Evolutionary conservation across 2,888 invertebrate species (phyloP).

Genomic region (Oxyteleia sp.): DNA sequence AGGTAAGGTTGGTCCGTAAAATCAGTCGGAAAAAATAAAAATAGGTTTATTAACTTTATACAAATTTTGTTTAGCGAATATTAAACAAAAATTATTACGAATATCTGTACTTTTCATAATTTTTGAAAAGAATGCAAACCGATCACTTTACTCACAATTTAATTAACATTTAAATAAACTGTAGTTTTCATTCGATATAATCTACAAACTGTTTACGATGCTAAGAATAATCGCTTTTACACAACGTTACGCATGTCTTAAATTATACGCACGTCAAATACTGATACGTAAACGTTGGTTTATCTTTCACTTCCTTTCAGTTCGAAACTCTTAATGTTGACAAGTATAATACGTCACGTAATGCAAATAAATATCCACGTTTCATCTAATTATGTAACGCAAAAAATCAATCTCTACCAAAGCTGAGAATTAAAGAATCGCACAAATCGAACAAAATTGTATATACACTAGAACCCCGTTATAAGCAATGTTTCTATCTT

Average conservation of each 20-base stretch:
- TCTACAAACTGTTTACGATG: slow-evolving; percentile 25
- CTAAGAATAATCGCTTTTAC: slow-evolving; percentile 39
- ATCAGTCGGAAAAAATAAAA: no score
- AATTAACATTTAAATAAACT: slow-evolving; percentile 12
- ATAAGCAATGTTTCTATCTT: no score
- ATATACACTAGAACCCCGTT: no score
- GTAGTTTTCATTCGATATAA: slow-evolving; percentile 25
- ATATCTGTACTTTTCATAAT: no score
- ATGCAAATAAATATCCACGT: slow-evolving; percentile 5
- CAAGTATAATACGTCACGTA: slow-evolving; percentile 27
- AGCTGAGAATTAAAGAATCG: no score
- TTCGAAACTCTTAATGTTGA: slow-evolving; percentile 28
- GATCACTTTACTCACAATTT: neutral
- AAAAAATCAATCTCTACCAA: neutral
- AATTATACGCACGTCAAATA: slow-evolving; percentile 39
- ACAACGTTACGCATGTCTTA: slow-evolving; percentile 36
- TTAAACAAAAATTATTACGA: no score
- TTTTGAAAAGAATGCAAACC: no score
- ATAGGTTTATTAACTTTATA: no score
- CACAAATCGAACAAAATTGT: no score
- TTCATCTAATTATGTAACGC: slow-evolving; percentile 19
- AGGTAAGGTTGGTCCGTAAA: no score
- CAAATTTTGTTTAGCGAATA: no score
- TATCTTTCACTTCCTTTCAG: slow-evolving; percentile 48
- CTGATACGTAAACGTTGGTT: slow-evolving; percentile 19